phyloP scores from a whole-genome alignment of 2,113 vertebrate genomes.

The Chamaetylas fuelleborni region DNA sequence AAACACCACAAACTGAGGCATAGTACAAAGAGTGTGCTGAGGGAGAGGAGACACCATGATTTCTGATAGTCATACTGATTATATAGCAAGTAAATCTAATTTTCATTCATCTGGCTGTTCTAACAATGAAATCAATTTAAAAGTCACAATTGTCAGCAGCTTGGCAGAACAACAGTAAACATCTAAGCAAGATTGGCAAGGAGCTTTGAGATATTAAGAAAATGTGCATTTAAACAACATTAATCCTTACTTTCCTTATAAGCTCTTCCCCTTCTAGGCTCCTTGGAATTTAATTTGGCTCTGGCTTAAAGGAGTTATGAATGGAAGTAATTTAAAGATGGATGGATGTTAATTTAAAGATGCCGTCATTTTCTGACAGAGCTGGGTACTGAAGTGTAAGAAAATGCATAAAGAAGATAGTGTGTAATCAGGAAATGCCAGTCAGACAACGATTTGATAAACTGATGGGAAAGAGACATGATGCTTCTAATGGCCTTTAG shows the following conservation, averaged over 20 bases:
- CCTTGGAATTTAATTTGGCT: conserved; percentile 55
- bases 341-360: conserved; percentile 61
- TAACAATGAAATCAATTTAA: conserved; percentile 48
- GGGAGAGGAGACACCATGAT: not conserved
- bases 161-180: conserved; percentile 57
- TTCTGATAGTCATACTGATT: not conserved
- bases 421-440: conserved; percentile 36
- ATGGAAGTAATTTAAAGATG: conserved; percentile 59
- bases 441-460: conserved; percentile 38
- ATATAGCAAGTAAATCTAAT: not conserved
- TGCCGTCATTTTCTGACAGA: not conserved
- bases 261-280: conserved; percentile 36
- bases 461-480: conserved; percentile 5
- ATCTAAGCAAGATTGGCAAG: conserved; percentile 23
- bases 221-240: conserved; percentile 32
- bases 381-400: conserved; percentile 11
- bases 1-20: not conserved
- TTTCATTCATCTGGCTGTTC: conserved; percentile 15
- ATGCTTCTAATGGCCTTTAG: conserved; percentile 19
- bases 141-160: conserved; percentile 46
- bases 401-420: conserved; percentile 21
- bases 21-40: not conserved
- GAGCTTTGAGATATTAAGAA: conserved; percentile 22
- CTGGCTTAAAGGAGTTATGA: conserved; percentile 44
- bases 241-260: conserved; percentile 23